Conservation (phyloP, 2,797 vertebrate genomes). For the Meda fulgida region DNA sequence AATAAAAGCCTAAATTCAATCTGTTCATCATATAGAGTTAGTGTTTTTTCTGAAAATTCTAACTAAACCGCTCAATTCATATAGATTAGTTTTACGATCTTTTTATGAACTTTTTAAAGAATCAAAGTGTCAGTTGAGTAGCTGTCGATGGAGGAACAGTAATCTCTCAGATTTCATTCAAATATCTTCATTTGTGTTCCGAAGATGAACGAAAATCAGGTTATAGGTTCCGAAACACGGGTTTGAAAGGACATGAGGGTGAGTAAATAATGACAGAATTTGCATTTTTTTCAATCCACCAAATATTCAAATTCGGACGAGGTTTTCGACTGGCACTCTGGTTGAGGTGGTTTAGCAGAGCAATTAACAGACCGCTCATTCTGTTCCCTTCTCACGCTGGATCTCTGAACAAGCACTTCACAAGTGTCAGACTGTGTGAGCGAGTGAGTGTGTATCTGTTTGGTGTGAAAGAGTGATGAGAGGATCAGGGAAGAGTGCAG, state of each 20-base stretch:
- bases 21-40: not conserved
- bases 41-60: not conserved
- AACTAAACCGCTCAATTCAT: too few relatives aligned
- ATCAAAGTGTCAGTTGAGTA: not conserved
- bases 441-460: slow-evolving; percentile 22
- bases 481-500: slow-evolving; percentile 9
- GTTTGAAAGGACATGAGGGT: not conserved
- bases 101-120: too few relatives aligned
- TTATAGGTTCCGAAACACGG: not conserved
- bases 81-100: too few relatives aligned
- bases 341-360: slow-evolving; percentile 22
- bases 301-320: not conserved
- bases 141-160: not conserved
- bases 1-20: not conserved
- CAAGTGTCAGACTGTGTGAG: slow-evolving; percentile 16
- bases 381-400: slow-evolving; percentile 10
- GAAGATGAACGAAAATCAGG: not conserved
- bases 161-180: not conserved
- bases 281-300: not conserved
- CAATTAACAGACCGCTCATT: slow-evolving; percentile 31
- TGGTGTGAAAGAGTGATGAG: slow-evolving; percentile 27
- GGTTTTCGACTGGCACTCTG: slow-evolving; percentile 16
- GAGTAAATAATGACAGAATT: not conserved
- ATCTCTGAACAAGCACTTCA: slow-evolving; percentile 40
- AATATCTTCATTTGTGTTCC: not conserved